phyloP scores from a whole-genome alignment of 2,888 invertebrate species.

The Cylloceria caligata region DNA sequence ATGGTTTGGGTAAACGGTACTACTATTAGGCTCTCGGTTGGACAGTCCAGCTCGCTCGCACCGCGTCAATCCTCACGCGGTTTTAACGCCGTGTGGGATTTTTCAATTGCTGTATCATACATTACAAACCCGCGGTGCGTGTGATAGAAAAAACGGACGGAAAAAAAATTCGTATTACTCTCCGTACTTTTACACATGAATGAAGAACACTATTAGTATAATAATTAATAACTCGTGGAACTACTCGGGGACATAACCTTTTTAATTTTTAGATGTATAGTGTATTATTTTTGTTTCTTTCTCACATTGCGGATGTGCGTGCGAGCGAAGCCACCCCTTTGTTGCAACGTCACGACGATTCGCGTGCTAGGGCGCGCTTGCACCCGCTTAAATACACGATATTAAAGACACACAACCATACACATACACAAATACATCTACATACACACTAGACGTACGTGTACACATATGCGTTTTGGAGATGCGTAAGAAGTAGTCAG shows the following conservation, averaged over 20 bases:
- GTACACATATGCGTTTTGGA: conserved; percentile 60
- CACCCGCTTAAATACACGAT: conserved; percentile 8
- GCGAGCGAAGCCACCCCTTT: not conserved
- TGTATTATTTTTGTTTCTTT: conserved; percentile 69
- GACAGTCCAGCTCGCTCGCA: conserved; percentile 13
- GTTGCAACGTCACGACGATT: conserved; percentile 19
- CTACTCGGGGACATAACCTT: conserved; percentile 58
- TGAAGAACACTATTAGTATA: conserved; percentile 35
- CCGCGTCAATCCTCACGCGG: conserved; percentile 10
- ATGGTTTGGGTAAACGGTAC: conserved; percentile 52
- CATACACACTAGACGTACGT: conserved; percentile 49
- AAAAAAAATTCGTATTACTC: conserved; percentile 46
- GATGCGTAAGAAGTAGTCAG: conserved; percentile 70
- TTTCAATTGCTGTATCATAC: not conserved
- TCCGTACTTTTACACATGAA: conserved; percentile 63
- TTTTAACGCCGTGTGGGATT: not conserved
- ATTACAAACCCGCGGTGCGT: conserved; percentile 7
- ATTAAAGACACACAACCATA: conserved; percentile 47
- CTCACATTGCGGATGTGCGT: conserved; percentile 40
- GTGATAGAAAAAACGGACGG: conserved; percentile 3
- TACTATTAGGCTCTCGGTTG: conserved; percentile 35
- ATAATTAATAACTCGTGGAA: conserved; percentile 33
- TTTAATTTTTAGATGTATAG: conserved; percentile 75
- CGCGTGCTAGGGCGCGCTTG: not conserved
- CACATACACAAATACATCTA: conserved; percentile 66